A percentile compares a stretch with the other conserved stretches of the same genome.
Conservation (phyloP, 2,888 invertebrate species). For the Cheilosia impressa region DNA sequence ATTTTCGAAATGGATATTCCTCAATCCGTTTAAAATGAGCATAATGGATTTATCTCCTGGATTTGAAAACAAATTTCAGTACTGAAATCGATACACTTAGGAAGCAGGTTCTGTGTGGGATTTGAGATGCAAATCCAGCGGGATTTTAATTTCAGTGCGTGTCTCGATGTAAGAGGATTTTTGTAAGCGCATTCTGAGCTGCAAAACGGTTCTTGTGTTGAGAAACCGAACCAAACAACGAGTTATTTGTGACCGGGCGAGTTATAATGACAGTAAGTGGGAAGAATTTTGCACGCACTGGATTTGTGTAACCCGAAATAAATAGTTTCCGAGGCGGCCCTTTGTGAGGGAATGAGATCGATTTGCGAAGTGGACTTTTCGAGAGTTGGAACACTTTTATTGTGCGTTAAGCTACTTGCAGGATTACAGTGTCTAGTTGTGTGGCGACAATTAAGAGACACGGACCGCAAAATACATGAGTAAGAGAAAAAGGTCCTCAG, state of each 20-base stretch:
- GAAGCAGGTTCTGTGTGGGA: slow-evolving; percentile 45
- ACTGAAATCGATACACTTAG: slow-evolving; percentile 72
- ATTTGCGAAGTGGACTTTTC: slow-evolving; percentile 9
- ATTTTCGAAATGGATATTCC: slow-evolving; percentile 56
- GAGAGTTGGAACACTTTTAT: not conserved
- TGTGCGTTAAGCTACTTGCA: slow-evolving; percentile 30
- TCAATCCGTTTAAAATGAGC: slow-evolving; percentile 71
- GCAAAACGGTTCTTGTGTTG: slow-evolving; percentile 30
- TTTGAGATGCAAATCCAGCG: slow-evolving; percentile 63
- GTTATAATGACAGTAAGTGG: slow-evolving; percentile 47
- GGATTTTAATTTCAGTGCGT: slow-evolving; percentile 37
- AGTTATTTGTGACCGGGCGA: slow-evolving; percentile 49
- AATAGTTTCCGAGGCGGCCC: not conserved
- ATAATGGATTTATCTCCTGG: slow-evolving; percentile 70
- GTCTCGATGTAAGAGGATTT: slow-evolving; percentile 63
- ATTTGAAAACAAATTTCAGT: slow-evolving; percentile 61
- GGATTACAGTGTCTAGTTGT: slow-evolving; percentile 1
- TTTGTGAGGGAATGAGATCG: not conserved
- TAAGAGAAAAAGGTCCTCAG: too few relatives aligned
- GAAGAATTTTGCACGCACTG: slow-evolving; percentile 58
- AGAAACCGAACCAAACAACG: slow-evolving; percentile 50
- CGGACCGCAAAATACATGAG: too few relatives aligned
- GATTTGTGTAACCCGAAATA: slow-evolving; percentile 50
- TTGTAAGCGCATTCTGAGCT: slow-evolving; percentile 62
- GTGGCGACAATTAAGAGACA: not conserved